Evolutionary conservation across 2,888 invertebrate species (phyloP).

Genomic region (Lapara coniferarum): DNA sequence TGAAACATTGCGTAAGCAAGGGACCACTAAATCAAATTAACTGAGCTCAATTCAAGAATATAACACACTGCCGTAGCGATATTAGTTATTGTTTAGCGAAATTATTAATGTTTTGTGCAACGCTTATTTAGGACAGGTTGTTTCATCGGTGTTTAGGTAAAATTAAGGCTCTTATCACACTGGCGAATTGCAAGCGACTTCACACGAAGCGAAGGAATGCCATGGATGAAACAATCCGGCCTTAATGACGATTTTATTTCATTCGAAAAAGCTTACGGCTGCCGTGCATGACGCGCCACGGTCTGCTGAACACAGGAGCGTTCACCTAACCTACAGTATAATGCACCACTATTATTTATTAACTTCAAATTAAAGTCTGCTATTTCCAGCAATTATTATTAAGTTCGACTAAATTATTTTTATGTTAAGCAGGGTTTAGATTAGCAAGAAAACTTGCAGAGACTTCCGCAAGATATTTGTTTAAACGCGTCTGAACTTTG

Average conservation of each 20-base stretch:
- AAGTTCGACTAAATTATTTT: too few relatives aligned
- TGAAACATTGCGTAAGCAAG: neutral
- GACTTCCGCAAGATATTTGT: too few relatives aligned
- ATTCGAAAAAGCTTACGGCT: constrained; percentile 31
- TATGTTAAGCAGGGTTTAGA: too few relatives aligned
- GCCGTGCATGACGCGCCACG: constrained; percentile 52
- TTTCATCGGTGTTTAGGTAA: too few relatives aligned
- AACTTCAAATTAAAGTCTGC: constrained; percentile 6
- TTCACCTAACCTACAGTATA: constrained; percentile 41
- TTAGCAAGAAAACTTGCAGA: too few relatives aligned
- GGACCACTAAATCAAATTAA: constrained; percentile 15
- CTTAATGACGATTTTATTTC: constrained; percentile 1
- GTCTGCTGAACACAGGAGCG: constrained; percentile 41
- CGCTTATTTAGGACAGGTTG: neutral
- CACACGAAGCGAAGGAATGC: too few relatives aligned
- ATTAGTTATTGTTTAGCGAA: neutral
- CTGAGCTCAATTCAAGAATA: neutral
- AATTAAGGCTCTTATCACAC: too few relatives aligned
- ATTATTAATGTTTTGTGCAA: neutral
- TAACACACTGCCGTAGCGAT: neutral
- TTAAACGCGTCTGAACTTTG: too few relatives aligned
- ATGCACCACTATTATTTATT: constrained; percentile 17
- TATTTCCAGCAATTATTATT: neutral
- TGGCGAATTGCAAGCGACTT: too few relatives aligned
- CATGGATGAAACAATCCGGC: too few relatives aligned